Conservation (phyloP, 2,113 vertebrate genomes). For the Saimiri boliviensis region DNA sequence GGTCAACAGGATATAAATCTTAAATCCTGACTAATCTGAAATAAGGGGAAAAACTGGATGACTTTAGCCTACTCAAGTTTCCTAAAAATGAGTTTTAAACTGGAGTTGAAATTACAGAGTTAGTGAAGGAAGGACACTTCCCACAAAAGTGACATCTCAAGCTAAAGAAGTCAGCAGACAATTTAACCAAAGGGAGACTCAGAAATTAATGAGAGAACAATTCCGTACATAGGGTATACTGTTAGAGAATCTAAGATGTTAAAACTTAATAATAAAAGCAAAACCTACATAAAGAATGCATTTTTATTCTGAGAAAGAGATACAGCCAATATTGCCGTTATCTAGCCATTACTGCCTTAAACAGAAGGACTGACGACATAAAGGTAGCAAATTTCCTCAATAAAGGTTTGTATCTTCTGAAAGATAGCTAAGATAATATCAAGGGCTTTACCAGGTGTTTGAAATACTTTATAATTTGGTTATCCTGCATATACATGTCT, state of each 20-base stretch:
- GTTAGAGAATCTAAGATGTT: slow-evolving; percentile 30
- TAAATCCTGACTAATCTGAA: not conserved
- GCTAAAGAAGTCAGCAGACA: not conserved
- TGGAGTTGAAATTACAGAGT: not conserved
- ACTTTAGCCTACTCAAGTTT: not conserved
- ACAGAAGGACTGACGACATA: not conserved
- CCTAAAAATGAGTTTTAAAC: slow-evolving; percentile 20
- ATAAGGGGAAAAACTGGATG: not conserved
- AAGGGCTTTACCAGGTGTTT: not conserved
- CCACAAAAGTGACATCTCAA: not conserved
- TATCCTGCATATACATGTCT: not conserved
- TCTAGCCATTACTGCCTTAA: not conserved
- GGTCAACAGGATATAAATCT: not conserved
- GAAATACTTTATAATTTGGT: not conserved
- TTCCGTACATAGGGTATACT: not conserved
- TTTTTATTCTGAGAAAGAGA: slow-evolving; percentile 9
- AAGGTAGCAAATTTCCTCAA: not conserved
- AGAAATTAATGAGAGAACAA: slow-evolving; percentile 10
- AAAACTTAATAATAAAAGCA: not conserved
- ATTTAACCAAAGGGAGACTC: not conserved
- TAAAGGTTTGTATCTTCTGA: not conserved
- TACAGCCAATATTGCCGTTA: not conserved
- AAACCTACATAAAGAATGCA: not conserved
- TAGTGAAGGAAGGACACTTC: not conserved
- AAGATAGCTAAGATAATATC: not conserved